Base-by-base conservation (phyloP, 2,888 invertebrate species). In the Sipha maydis region DNA sequence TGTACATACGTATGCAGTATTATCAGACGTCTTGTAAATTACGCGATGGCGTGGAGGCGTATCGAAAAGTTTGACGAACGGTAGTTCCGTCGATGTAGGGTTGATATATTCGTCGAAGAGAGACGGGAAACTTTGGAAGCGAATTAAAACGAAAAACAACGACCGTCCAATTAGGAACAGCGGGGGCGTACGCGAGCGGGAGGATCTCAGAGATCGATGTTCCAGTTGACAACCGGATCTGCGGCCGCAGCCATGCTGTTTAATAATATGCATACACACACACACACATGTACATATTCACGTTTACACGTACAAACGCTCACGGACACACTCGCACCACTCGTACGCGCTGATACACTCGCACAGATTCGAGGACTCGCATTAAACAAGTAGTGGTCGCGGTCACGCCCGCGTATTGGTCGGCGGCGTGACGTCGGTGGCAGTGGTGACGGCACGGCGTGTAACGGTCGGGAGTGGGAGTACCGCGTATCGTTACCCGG, bases 221-320 rank as follows among this genome's bases (percentile, higher is more conserved):
- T 77, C 54, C 77, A 77, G 77, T 67, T 77, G 84, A 77, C 85
- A 85, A 85, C 85, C 77, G 85, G 85, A 76, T 69, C 76, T 48
- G 48, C 14, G 61, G 5, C 48, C 76, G 85, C 85, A 85, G 85
- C 85, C 85, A 85, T 85, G 67, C 77, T 84, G 84, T 38, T 76
- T 38, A 41, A 71, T 82, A 31, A 48, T 83, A 54, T 61, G 25
- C 25, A 25, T 21, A 25, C 21, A 25, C 61, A 61, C 25, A 61
- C 25, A 61, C 25, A 21, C 61, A 56, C 56, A 56, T 5, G 21
- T 3, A 56, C 17, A 21, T 17, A 56, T 17, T 11, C 19, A 56
- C 56, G 17, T 17, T 11, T 17, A 21, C 56, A 21, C 56, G 17
- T 1, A 56, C 14, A 54, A 9, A 54, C 11, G 11, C 54, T 9